phyloP scores from a whole-genome alignment of 2,888 invertebrate genomes.

The Hirtodrosophila histrioides region DNA sequence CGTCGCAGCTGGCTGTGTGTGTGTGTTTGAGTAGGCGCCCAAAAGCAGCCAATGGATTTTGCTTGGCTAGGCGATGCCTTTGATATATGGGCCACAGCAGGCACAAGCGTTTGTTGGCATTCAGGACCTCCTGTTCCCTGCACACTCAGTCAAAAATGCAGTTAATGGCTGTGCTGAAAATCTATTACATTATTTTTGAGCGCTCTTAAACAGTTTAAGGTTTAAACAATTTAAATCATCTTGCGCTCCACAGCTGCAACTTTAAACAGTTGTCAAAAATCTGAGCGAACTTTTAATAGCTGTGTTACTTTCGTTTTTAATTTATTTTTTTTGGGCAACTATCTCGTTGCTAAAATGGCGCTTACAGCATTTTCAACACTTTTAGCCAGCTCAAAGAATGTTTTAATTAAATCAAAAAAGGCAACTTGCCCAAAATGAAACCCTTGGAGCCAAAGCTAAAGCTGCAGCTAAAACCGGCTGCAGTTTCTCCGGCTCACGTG shows the following conservation, averaged over 20 bases:
- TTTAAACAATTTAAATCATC: slow-evolving; percentile 12
- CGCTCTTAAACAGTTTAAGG: slow-evolving; percentile 4
- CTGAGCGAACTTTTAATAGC: slow-evolving; percentile 42
- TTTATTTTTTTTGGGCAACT: background rate
- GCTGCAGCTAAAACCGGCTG: slow-evolving; percentile 23
- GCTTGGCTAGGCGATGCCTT: slow-evolving; percentile 31
- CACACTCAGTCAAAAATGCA: slow-evolving; percentile 2
- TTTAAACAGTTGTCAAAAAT: slow-evolving; percentile 23
- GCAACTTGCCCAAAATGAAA: slow-evolving; percentile 18
- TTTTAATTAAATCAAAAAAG: slow-evolving; percentile 79
- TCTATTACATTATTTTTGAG: slow-evolving; percentile 27
- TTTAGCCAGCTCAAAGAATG: slow-evolving; percentile 63
- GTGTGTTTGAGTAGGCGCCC: slow-evolving; percentile 17
- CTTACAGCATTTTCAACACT: slow-evolving; percentile 67
- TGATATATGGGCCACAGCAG: slow-evolving; percentile 49
- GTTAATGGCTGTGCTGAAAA: slow-evolving; percentile 25
- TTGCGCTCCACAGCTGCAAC: background rate
- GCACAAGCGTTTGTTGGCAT: background rate
- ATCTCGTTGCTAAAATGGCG: background rate
- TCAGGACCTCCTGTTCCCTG: background rate
- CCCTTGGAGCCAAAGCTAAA: slow-evolving; percentile 13
- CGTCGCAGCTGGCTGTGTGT: slow-evolving; percentile 18
- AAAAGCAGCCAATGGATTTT: slow-evolving; percentile 26
- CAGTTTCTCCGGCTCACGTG: slow-evolving; percentile 38
- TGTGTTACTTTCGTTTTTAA: slow-evolving; percentile 32